phyloP scores from a whole-genome alignment of 2,113 vertebrate genomes.

The Oreochromis tanganicae region DNA sequence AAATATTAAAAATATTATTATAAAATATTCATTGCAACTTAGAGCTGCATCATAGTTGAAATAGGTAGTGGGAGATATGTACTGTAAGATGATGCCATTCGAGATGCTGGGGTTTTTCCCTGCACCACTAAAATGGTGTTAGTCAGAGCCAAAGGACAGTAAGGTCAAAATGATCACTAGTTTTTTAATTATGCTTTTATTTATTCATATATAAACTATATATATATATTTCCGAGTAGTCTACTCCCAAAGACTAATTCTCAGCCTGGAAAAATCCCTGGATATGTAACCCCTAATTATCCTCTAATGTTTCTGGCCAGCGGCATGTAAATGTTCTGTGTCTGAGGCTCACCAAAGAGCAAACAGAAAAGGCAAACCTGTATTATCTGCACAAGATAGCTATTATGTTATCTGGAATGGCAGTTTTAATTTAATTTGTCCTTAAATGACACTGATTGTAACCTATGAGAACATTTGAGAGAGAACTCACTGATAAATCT shows the following conservation, averaged over 20 bases:
- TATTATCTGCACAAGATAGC: neutral
- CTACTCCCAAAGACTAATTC: neutral
- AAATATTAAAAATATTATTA: neutral
- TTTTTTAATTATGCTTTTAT: neutral
- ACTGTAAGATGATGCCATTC: neutral
- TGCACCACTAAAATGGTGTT: neutral
- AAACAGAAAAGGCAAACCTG: neutral
- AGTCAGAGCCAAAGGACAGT: neutral
- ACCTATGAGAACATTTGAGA: neutral
- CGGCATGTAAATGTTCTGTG: neutral
- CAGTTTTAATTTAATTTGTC: neutral
- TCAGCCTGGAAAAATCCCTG: neutral
- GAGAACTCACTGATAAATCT: neutral
- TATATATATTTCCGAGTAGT: neutral
- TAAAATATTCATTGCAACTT: constrained; percentile 1
- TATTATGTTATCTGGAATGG: neutral
- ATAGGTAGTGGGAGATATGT: neutral
- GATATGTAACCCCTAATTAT: neutral
- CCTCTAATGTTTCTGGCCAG: neutral
- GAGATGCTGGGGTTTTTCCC: neutral
- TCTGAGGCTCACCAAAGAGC: neutral
- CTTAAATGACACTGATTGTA: neutral
- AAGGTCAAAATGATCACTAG: neutral
- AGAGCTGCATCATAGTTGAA: neutral
- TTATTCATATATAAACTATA: neutral